Evolutionary conservation across 2,797 vertebrate genomes (phyloP).

Genomic region (Crocodylus rhombifer): DNA sequence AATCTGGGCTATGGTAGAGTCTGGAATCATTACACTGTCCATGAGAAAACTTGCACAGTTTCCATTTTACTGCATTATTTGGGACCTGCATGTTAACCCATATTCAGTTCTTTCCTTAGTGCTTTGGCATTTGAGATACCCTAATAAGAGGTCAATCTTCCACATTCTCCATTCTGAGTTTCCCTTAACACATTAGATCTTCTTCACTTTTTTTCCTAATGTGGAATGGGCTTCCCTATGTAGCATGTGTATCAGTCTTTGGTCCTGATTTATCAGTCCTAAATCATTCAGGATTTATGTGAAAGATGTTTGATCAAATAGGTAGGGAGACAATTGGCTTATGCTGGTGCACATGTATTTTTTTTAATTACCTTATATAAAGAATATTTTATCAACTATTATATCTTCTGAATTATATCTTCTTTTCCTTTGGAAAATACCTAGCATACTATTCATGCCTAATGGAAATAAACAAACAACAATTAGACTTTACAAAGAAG

Average conservation of each 20-base stretch:
- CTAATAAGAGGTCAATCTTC: conserved; percentile 37
- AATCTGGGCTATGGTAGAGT: neutral
- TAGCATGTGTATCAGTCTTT: conserved; percentile 55
- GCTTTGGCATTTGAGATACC: neutral
- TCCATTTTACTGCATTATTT: neutral
- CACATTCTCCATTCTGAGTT: conserved; percentile 59
- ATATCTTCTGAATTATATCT: neutral
- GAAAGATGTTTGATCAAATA: neutral
- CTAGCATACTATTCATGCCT: neutral
- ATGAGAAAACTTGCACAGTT: neutral
- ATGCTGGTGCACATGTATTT: neutral
- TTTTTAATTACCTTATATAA: conserved; percentile 4
- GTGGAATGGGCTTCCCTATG: conserved; percentile 60
- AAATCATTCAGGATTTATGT: conserved; percentile 20
- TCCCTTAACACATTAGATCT: conserved; percentile 49
- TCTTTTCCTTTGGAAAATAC: neutral
- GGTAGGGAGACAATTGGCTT: neutral
- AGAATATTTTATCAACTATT: conserved; percentile 24
- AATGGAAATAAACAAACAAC: conserved; percentile 17
- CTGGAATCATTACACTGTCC: neutral
- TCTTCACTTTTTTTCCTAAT: conserved; percentile 63
- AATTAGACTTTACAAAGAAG: conserved; percentile 13
- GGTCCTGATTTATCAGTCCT: neutral
- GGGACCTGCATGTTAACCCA: conserved; percentile 11
- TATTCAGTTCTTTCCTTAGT: conserved; percentile 32